Conservation (phyloP, 2,888 invertebrate species). For the Dascillus cervinus region DNA sequence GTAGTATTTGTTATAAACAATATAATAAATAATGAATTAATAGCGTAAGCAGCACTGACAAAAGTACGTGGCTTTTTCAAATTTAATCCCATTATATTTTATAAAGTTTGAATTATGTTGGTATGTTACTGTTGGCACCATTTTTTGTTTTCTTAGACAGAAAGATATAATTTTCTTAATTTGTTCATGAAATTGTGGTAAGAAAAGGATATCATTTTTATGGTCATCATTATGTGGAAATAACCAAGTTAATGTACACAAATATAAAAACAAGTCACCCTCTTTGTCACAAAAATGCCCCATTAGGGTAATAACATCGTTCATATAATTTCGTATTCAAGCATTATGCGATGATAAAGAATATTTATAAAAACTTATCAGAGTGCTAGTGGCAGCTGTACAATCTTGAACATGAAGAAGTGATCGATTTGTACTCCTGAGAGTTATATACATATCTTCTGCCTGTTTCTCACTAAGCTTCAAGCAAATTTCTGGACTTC, state of each 20-base stretch:
- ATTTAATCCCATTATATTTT: slow-evolving; percentile 29
- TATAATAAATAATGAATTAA: slow-evolving; percentile 19
- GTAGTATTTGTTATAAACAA: no score
- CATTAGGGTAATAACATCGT: slow-evolving; percentile 56
- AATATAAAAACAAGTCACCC: slow-evolving; percentile 52
- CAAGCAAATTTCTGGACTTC: slow-evolving; percentile 34
- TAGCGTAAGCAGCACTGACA: slow-evolving; percentile 32
- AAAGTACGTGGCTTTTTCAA: slow-evolving; percentile 31
- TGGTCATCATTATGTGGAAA: slow-evolving; percentile 50
- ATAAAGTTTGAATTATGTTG: slow-evolving; percentile 25
- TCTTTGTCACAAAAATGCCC: slow-evolving; percentile 62
- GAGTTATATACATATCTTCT: slow-evolving; percentile 36
- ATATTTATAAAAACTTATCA: slow-evolving; percentile 61
- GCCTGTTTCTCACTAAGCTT: slow-evolving; percentile 34
- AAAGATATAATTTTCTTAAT: slow-evolving; percentile 28
- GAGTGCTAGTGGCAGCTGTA: slow-evolving; percentile 48
- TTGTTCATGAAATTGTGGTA: slow-evolving; percentile 28
- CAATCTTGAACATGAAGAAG: slow-evolving; percentile 53
- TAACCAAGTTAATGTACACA: slow-evolving; percentile 61
- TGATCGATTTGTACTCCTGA: slow-evolving; percentile 47
- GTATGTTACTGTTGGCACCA: slow-evolving; percentile 24
- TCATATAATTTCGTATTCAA: slow-evolving; percentile 53
- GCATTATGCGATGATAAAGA: slow-evolving; percentile 51
- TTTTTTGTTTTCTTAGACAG: slow-evolving; percentile 31
- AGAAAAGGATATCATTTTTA: slow-evolving; percentile 35